Percentiles rank a stretch among this genome's conserved stretches.
phyloP scores from a whole-genome alignment of 2,888 invertebrate species.

The Folsomia candida region DNA sequence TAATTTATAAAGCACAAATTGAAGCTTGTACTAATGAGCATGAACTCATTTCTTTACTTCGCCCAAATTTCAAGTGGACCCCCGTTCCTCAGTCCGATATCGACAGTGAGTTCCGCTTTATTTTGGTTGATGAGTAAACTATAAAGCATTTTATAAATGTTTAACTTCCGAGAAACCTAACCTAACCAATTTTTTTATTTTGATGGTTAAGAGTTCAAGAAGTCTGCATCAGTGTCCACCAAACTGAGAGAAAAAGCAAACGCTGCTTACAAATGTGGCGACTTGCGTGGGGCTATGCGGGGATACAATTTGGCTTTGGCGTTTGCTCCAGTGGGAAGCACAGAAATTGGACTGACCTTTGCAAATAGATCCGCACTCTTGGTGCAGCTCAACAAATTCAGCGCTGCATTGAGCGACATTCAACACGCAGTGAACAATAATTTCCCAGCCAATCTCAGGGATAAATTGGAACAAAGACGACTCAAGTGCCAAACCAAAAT shows the following conservation, averaged over 20 bases:
- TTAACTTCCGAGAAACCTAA: background rate
- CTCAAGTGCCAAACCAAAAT: background rate
- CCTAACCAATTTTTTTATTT: background rate
- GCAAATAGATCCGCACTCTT: constrained; percentile 36
- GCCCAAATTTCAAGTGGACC: constrained; percentile 1
- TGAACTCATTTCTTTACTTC: background rate
- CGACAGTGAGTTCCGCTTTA: background rate
- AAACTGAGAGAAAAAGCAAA: constrained; percentile 36
- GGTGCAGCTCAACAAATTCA: constrained; percentile 27
- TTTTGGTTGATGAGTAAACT: background rate
- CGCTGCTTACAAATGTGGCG: constrained; percentile 13
- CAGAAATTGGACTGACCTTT: constrained; percentile 25
- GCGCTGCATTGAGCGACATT: constrained; percentile 31
- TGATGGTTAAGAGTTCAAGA: constrained; percentile 22
- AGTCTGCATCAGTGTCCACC: constrained; percentile 22
- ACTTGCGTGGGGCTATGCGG: constrained; percentile 24
- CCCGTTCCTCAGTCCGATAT: background rate
- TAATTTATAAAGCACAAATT: background rate
- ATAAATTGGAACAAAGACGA: background rate
- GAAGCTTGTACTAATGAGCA: background rate
- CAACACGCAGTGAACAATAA: constrained; percentile 18
- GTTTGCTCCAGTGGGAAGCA: constrained; percentile 26
- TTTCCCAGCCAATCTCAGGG: constrained; percentile 7
- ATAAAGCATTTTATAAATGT: background rate
- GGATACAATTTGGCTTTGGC: constrained; percentile 39